Base-by-base conservation (phyloP, 2,113 vertebrate genomes). In the Stercorarius parasiticus region DNA sequence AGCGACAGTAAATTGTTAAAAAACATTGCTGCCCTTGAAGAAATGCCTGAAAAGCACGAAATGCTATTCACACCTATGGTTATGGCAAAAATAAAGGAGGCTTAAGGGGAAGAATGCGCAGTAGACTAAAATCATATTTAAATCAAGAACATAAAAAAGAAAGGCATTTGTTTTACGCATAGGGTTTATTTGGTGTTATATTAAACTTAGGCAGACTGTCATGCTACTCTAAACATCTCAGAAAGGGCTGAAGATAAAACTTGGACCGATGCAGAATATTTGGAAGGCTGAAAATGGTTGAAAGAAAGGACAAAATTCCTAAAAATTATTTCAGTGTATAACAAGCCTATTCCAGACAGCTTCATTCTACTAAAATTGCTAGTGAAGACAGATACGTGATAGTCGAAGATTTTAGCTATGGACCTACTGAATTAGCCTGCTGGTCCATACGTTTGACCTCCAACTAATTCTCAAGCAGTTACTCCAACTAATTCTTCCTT, bases 31-130 rank as follows among this genome's bases (percentile, higher is more conserved):
- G 49, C 55, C 49, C 70, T 87, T 30, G 49, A 62, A 88, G 65
- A 38, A 50, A 62, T 34, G 15, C 58, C 76, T 27, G 55, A 10
- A 36, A 29, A 89, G 26, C 43, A 43, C 9, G 4, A 50, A 55
- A 30, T 7, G 7, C 53, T 36, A 12, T 3, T 87, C 77, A 47
- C 9, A 8, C 9, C 16, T 27, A 10, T 0, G 1, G 70, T 9
- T 5, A 22, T 4, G 56, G 85, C 77, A 89, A 32, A 30, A 42
- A 27, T 30, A 42, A 72, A 10, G 56, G 17, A 10, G 34, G 16
- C 2, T 58, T 15, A 0, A 6, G 4, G 20, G 32, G 49, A 52
- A 40, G 36, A 34, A 58, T 1, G 10, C 0, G 0, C 8, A 10
- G 13, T 1, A 25, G 49, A 23, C 19, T 61, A 9, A 77, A 69